A percentile compares a stretch with the other conserved stretches of the same genome.
phyloP scores from a whole-genome alignment of 2,888 invertebrate genomes.

The Phorcus lineatus region DNA sequence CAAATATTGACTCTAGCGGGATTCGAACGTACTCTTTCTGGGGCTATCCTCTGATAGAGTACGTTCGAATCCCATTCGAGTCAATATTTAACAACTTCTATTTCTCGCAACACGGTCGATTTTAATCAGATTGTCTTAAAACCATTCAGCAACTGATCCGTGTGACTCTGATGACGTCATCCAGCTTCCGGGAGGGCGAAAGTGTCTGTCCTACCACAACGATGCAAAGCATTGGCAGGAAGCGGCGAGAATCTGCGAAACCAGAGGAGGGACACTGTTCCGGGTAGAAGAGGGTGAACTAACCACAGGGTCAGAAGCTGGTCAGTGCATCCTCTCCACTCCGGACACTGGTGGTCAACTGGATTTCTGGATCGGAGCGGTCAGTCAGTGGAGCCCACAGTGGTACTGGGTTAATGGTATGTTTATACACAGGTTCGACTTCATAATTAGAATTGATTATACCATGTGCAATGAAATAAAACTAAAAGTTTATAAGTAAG shows the following conservation, averaged over 20 bases:
- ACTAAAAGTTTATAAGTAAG: too few relatives aligned
- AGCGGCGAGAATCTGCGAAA: constrained; percentile 35
- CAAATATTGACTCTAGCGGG: too few relatives aligned
- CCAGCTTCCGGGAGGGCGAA: constrained; percentile 31
- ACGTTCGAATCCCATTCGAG: too few relatives aligned
- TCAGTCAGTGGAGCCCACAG: constrained; percentile 34
- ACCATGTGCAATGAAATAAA: too few relatives aligned
- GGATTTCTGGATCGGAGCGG: constrained; percentile 41
- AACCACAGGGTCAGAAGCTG: constrained; percentile 21
- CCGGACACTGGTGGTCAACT: constrained; percentile 23
- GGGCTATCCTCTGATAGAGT: too few relatives aligned
- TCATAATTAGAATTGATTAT: too few relatives aligned
- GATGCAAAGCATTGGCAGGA: constrained; percentile 33
- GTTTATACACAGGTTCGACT: background rate
- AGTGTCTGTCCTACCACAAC: constrained; percentile 35
- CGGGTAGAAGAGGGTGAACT: constrained; percentile 31
- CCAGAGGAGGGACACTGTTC: constrained; percentile 34
- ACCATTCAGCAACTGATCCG: constrained; percentile 8
- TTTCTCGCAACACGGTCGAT: too few relatives aligned
- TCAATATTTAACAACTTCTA: too few relatives aligned
- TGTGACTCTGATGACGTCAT: constrained; percentile 33
- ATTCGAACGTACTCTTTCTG: too few relatives aligned
- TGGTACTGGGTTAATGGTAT: constrained; percentile 44
- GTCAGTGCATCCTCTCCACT: constrained; percentile 28
- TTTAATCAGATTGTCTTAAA: too few relatives aligned